These are phyloP conservation scores for Muraenolepis orangiensis DNA, from an alignment of 2,797 vertebrate genomes.

Conservation along the genomic window DNA sequence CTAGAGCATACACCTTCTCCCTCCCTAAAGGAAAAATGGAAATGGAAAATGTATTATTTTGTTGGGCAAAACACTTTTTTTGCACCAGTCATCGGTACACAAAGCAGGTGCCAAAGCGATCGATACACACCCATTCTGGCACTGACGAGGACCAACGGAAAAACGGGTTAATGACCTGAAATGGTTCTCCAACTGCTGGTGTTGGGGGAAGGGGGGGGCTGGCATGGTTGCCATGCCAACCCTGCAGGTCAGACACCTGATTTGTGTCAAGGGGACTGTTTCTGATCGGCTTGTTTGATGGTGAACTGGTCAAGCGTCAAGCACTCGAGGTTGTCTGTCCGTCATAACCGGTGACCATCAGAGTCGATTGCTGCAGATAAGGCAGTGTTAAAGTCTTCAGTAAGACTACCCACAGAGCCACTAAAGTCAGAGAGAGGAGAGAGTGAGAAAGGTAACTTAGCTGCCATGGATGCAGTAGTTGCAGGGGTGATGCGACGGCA, in stretches of 20 bases:
- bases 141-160: constrained; percentile 16
- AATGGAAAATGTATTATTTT: constrained; percentile 8
- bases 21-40: not conserved
- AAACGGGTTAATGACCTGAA: constrained; percentile 15
- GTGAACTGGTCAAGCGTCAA: not conserved
- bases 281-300: not conserved
- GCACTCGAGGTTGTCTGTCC: not conserved
- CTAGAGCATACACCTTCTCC: not conserved
- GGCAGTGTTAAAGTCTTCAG: too few relatives aligned
- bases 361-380: not conserved
- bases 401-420: too few relatives aligned
- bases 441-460: too few relatives aligned
- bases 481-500: too few relatives aligned
- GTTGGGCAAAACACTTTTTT: not conserved
- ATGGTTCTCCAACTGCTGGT: constrained; percentile 23
- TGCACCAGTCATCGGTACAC: too few relatives aligned
- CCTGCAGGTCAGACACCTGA: not conserved
- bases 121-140: constrained; percentile 3
- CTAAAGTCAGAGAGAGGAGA: too few relatives aligned
- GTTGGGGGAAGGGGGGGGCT: too few relatives aligned
- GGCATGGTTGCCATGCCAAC: not conserved
- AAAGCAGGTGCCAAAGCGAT: not conserved
- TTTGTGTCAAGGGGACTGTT: not conserved
- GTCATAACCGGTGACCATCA: not conserved
- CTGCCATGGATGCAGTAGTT: too few relatives aligned